Evolutionary conservation across 2,113 vertebrate species (phyloP).

Genomic region (Lethenteron reissneri): DNA sequence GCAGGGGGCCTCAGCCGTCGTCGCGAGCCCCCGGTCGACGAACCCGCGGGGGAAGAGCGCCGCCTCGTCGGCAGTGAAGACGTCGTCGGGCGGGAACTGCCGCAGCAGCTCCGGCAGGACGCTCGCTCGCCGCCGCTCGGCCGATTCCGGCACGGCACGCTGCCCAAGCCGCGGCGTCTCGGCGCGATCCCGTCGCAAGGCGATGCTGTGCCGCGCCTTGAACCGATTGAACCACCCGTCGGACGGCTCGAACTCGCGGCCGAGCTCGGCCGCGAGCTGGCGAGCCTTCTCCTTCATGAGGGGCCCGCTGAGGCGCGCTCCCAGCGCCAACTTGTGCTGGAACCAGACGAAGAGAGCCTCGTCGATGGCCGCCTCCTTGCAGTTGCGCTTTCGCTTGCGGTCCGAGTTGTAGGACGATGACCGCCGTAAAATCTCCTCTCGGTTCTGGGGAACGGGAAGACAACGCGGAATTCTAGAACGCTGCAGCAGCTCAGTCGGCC

Average conservation of each 20-base stretch:
- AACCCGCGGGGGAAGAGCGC: not conserved
- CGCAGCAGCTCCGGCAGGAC: not conserved
- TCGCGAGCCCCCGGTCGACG: fast-evolving
- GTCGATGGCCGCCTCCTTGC: conserved; percentile 6
- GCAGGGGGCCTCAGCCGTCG: fast-evolving
- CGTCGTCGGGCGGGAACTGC: not conserved
- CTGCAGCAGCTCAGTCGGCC: not conserved
- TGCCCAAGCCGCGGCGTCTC: not conserved
- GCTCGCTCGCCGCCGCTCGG: not conserved
- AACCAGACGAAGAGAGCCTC: conserved; percentile 3
- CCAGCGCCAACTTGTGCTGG: conserved; percentile 4
- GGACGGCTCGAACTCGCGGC: conserved; percentile 7
- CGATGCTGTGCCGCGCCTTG: conserved; percentile 8
- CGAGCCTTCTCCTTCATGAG: conserved; percentile 8
- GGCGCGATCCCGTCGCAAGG: not conserved
- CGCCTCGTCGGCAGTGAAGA: not conserved
- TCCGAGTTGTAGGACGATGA: not conserved
- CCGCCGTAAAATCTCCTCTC: conserved; percentile 9
- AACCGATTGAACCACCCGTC: conserved; percentile 6
- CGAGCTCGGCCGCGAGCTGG: not conserved
- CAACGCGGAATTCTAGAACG: not conserved
- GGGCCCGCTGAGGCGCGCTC: conserved; percentile 6
- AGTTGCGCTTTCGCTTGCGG: conserved; percentile 7
- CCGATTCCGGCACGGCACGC: no score
- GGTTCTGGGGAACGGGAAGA: conserved; percentile 6